Evolutionary conservation across 2,113 vertebrate species (phyloP).

Genomic region (Sarotherodon lohbergeri): DNA sequence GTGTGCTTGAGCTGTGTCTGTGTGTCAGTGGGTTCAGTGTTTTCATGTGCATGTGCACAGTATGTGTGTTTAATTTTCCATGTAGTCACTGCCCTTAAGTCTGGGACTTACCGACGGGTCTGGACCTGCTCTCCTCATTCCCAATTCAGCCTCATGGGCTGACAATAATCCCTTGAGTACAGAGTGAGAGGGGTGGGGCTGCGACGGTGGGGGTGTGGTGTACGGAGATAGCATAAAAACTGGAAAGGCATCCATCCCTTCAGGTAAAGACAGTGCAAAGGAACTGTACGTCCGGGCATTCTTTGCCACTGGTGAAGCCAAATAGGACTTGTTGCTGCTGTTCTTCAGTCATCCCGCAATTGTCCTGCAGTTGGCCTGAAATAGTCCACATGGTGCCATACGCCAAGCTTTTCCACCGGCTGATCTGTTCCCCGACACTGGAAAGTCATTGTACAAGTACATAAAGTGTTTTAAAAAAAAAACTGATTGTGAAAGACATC

Average conservation of each 20-base stretch:
- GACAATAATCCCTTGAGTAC: slow-evolving; percentile 65
- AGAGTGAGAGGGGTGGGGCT: slow-evolving; percentile 41
- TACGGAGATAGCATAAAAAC: slow-evolving; percentile 11
- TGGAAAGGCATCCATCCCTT: slow-evolving; percentile 3
- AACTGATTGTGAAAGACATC: background rate
- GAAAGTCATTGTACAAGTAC: background rate
- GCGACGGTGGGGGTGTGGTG: slow-evolving; percentile 15
- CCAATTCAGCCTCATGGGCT: slow-evolving; percentile 53
- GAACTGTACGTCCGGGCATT: background rate
- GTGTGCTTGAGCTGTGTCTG: slow-evolving; percentile 18
- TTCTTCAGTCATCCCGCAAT: background rate
- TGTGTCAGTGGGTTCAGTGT: slow-evolving; percentile 65
- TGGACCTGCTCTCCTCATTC: slow-evolving; percentile 63
- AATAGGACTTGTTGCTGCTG: background rate
- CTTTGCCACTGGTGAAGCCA: background rate
- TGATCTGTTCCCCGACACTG: background rate
- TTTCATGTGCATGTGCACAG: slow-evolving; percentile 48
- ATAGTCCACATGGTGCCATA: slow-evolving; percentile 23
- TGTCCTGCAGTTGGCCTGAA: slow-evolving; percentile 5
- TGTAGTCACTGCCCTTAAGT: slow-evolving; percentile 66
- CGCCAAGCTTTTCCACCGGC: slow-evolving; percentile 15
- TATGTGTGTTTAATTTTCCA: slow-evolving; percentile 71
- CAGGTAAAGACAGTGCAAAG: slow-evolving; percentile 23
- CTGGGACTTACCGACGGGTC: slow-evolving; percentile 65
- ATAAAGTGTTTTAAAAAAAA: background rate